Percentiles rank a stretch among this genome's conserved stretches.
Conservation (phyloP, 2,797 vertebrate genomes). For the Kryptopterus vitreolus region DNA sequence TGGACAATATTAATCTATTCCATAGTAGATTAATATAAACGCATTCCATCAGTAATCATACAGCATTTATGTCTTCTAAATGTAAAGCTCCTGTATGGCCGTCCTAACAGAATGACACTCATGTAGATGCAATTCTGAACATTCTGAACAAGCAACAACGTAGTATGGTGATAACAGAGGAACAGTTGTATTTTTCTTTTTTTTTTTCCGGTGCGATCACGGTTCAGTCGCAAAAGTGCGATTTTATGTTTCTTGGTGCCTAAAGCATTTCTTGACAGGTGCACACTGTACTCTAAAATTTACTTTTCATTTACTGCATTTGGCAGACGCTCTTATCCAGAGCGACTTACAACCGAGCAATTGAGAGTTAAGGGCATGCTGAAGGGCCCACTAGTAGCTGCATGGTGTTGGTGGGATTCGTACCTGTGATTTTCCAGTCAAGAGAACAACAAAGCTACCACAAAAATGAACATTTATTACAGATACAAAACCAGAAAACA, state of each 20-base stretch:
- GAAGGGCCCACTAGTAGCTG: no score
- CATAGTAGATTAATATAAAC: not conserved
- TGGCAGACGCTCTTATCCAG: no score
- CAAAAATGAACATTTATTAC: not conserved
- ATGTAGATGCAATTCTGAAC: not conserved
- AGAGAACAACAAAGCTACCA: no score
- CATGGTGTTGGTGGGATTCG: no score
- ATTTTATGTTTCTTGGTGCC: not conserved
- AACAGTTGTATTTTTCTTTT: no score
- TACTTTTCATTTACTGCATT: no score
- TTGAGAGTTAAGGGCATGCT: no score
- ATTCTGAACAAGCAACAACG: not conserved
- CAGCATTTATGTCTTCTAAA: not conserved
- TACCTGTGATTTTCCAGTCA: no score
- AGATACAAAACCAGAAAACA: not conserved
- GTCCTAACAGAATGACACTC: slow-evolving; percentile 5
- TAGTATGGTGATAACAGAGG: not conserved
- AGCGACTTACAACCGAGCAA: no score
- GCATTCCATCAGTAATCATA: not conserved
- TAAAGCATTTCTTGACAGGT: not conserved
- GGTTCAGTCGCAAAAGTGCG: not conserved
- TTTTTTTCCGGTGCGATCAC: not conserved
- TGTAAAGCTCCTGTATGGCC: not conserved
- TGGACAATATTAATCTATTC: no score
- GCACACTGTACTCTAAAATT: not conserved